Evolutionary conservation across 1,140 invertebrate genomes (phyloP), one percentile per base, ranked within the genome.

Genomic region (Amyelois transitella): DNA sequence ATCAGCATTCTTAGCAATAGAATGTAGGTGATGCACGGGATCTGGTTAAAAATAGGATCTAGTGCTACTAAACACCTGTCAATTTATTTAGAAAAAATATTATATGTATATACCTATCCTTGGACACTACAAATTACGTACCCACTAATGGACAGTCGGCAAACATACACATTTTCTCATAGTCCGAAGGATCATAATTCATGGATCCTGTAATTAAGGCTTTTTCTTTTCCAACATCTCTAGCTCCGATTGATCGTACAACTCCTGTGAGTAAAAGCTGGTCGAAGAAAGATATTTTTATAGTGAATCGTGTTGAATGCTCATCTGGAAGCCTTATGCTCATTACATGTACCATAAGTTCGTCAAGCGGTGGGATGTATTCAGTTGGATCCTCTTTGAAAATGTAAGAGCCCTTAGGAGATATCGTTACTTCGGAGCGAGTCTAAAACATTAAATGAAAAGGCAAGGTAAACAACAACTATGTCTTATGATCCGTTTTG

Each of bases 161-260:
- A 56, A 79, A 78, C 3, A 71, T 51, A 45, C 71, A 71, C 80
- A 87, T 83, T 72, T 77, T 82, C 50, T 75, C 71, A 49, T 82
- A 83, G 63, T 87, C 76, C 7, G 81, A 81, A 1, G 84, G 80
- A 56, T 83, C 77, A 47, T 77, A 85, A 17, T 55, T 63, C 68
- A 86, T 69, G 4, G 17, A 54, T 6, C 80, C 82, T n/a, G 38
- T 51, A 5, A 67, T 70, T 44, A 75, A 50, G 6, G 21, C 48
- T 20, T 48, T 55, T 19, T 63, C 56, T 43, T 52, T 49, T 2
- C 25, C 19, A 28, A n/a, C 10, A 8, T 69, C 60, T 44, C 55
- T 75, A 1, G 47, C 53, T 20, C 62, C 59, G 5, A 67, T 58
- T 2, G 81, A 66, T 12, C 59, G 71, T n/a, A 86, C 64, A 2